Evolutionary conservation across 2,797 vertebrate genomes (phyloP), one percentile per base, ranked within the genome.

Genomic region (Tauraco hartlaubi): DNA sequence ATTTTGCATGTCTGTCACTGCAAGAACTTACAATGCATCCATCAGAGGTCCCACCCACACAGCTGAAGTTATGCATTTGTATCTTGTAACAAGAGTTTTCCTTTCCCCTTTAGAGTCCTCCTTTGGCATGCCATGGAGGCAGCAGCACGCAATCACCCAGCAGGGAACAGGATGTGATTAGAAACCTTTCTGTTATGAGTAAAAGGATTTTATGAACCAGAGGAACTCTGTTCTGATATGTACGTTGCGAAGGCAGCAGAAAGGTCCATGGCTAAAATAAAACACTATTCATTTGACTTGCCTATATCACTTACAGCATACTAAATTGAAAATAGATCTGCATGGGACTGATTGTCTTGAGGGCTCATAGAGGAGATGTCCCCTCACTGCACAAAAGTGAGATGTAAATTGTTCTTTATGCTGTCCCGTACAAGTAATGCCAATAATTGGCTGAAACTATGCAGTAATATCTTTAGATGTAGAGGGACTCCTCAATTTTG

Each of bases 141-240:
- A 55, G 29, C 18, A 75, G 46, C 31, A 88, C 4, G 19, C 33
- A 96, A 81, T 82, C 88, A 85, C 62, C 67, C 78, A 90, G 58
- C n/a, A 82, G 52, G 74, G 51, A 94, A 90, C 37, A 61, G 90
- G 56, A 93, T 91, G 89, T 22, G 43, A 96, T 96, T 97, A 94
- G 92, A 61, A 85, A 95, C 64, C 89, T 94, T 80, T 95, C 95
- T 97, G 77, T 95, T 95, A 78, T 0, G 31, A 73, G 82, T 86
- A 77, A 84, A 96, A 85, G 85, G 93, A 90, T 90, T 96, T 96
- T 74, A 87, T 52, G 33, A 93, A 92, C 54, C 37, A 66, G n/a
- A 94, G 43, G 64, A 94, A 46, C 64, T 77, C 28, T 79, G 88
- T 55, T 71, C 52, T 73, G 86, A 95, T 44, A 52, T 11, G 66